Base-by-base conservation (phyloP, 2,113 vertebrate genomes). In the Edolisoma coerulescens region DNA sequence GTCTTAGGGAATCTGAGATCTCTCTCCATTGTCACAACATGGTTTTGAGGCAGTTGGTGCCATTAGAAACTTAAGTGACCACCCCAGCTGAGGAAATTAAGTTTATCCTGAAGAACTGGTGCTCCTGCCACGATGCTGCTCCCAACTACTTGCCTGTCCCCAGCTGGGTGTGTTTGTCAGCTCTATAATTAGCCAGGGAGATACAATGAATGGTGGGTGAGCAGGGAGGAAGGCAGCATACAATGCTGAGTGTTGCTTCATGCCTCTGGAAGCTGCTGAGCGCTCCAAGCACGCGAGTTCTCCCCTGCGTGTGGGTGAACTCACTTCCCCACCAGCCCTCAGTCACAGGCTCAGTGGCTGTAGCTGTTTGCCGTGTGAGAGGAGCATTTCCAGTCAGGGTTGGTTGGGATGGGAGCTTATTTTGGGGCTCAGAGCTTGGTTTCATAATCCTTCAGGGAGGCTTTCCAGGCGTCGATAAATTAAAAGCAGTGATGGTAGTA, bases 401-500 rank as follows among this genome's bases (percentile, higher is more conserved):
- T 95, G 83, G 67, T 86, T 87, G 88, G 69, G 86, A 67, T 84
- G 92, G 69, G 73, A 94, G 60, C 92, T 88, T 93, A 37, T 96
- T 97, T 84, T 86, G 95, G 96, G 96, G 95, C 93, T 95, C 87
- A 83, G 87, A 90, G 28, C 56, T 91, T 35, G 61, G 37, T 95
- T 95, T 93, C 93, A 22, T 93, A 92, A 96, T 91, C 20, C 6
- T 64, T 94, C 70, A 89, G 86, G 84, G 88, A 95, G 94, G 56
- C 83, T 96, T 97, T 96, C 92, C 93, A 93, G 86, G 90, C 90
- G 3, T 56, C 1, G 11, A 86, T 95, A 96, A 95, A 97, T 97
- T 96, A 96, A 92, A 97, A 95, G 93, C 96, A 95, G 95, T 24
- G 90, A 90, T 92, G 88, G 93, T 90, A 92, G 95, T 37, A 88